These are phyloP conservation scores for Anoncus sp. DNA, from an alignment of 2,888 invertebrate genomes.

Conservation along the genomic window DNA sequence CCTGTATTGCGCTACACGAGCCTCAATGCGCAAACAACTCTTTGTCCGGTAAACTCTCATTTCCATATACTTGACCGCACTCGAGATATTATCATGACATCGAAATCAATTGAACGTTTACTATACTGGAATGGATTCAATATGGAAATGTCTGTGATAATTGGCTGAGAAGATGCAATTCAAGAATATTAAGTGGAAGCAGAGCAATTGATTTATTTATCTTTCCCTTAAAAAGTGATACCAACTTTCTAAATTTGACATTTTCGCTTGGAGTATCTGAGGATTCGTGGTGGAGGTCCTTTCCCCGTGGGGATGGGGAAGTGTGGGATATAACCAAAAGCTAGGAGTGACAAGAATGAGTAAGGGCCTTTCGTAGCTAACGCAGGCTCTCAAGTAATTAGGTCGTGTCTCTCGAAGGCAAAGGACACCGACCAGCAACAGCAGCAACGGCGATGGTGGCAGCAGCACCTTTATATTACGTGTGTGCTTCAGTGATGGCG, in stretches of 20 bases:
- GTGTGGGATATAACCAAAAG: conserved; percentile 12
- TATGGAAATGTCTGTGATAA: too few relatives aligned
- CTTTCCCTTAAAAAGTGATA: too few relatives aligned
- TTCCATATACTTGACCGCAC: not conserved
- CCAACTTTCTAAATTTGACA: too few relatives aligned
- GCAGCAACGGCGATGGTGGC: too few relatives aligned
- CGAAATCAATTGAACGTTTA: not conserved
- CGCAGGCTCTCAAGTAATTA: conserved; percentile 75
- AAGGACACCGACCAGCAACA: conserved; percentile 43
- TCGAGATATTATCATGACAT: not conserved
- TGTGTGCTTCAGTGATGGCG: conserved; percentile 21
- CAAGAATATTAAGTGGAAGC: too few relatives aligned
- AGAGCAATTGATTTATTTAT: too few relatives aligned
- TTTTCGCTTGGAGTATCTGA: not conserved
- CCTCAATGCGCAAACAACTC: conserved; percentile 1
- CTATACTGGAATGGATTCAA: too few relatives aligned
- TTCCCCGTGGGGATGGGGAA: too few relatives aligned
- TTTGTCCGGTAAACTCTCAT: not conserved
- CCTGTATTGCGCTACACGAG: conserved; percentile 16
- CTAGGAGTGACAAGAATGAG: conserved; percentile 17
- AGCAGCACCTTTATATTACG: not conserved
- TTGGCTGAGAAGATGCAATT: too few relatives aligned
- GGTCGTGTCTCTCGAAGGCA: conserved; percentile 68
- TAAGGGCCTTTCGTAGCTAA: conserved; percentile 20
- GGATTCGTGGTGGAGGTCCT: not conserved